Base-by-base conservation (phyloP, 2,888 invertebrate genomes). In the Drosophila subquinaria region DNA sequence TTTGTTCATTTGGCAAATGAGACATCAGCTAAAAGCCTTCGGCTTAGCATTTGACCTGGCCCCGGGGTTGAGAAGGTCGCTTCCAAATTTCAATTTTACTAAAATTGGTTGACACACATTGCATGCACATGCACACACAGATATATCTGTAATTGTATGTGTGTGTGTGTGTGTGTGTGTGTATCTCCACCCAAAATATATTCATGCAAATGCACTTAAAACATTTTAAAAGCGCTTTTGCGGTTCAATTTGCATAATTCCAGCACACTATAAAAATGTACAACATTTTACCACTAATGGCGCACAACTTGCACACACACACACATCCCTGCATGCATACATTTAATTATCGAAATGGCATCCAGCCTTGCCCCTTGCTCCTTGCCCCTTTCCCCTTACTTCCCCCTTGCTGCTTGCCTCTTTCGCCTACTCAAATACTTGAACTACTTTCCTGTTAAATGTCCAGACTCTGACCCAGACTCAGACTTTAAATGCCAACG, bases 131-230 rank as follows among this genome's bases (percentile, higher is more conserved):
- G 53, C 20, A 57, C 40, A 52, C 30, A 51, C 23, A 40, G 15
- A 35, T 51, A 8, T 35, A 23, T 42, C 13, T 35, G 36, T 36
- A 33, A 13, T 10, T 10, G 11, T 36, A 13, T 35, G n/a, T 51
- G 13, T 63, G 33, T 62, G 15, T 35, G n/a, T 51, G 13, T 63
- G 33, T 62, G 15, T 45, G 30, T 61, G 33, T 76, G 75, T 72
- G 68, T 68, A 72, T 35, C 60, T 68, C 61, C 70, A 60, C 72
- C 77, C 85, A 51, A 78, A 83, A 84, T 65, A 90, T 90, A 86
- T 90, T 85, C 89, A 89, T 88, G 86, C 86, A 90, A 86, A 86
- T 86, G 90, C 90, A 86, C 89, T 88, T 86, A 86, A 86, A 86
- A 86, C 86, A 86, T 86, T 86, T 86, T 90, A 90, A 86, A 86